Percentiles rank a stretch among this genome's conserved stretches.
These are phyloP conservation scores for Incurvaria masculella DNA, from an alignment of 2,888 invertebrate genomes.

Conservation along the genomic window DNA sequence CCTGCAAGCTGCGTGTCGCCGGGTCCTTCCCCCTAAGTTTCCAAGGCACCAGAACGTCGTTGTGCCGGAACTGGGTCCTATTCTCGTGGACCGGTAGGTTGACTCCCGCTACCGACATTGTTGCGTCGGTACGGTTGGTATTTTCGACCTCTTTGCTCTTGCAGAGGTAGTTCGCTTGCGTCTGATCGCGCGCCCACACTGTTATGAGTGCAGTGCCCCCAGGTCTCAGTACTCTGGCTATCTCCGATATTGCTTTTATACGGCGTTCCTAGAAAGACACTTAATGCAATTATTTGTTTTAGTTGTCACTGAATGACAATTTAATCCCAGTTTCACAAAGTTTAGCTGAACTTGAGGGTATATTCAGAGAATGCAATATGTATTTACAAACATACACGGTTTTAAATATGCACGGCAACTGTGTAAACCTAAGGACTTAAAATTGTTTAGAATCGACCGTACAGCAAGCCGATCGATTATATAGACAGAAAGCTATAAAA, in stretches of 20 bases:
- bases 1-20: slow-evolving; percentile 27
- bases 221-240: slow-evolving; percentile 67
- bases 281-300: no score
- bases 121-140: slow-evolving; percentile 17
- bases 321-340: no score
- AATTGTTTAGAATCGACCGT: no score
- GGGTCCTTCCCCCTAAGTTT: slow-evolving; percentile 54
- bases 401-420: no score
- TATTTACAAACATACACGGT: no score
- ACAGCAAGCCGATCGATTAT: no score
- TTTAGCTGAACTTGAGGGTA: no score
- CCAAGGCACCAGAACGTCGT: slow-evolving; percentile 96
- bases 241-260: slow-evolving; percentile 68
- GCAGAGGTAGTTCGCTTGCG: slow-evolving; percentile 49
- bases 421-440: no score
- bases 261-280: slow-evolving; percentile 63
- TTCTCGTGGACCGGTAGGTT: slow-evolving; percentile 83
- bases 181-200: slow-evolving; percentile 95
- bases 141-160: slow-evolving; percentile 24
- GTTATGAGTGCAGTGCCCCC: slow-evolving; percentile 83
- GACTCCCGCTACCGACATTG: slow-evolving; percentile 26
- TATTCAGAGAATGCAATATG: no score
- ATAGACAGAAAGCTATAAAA: no score
- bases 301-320: no score
- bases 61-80: slow-evolving; percentile 83